Base-by-base conservation (phyloP, 2,888 invertebrate genomes). In the Idaea straminata region DNA sequence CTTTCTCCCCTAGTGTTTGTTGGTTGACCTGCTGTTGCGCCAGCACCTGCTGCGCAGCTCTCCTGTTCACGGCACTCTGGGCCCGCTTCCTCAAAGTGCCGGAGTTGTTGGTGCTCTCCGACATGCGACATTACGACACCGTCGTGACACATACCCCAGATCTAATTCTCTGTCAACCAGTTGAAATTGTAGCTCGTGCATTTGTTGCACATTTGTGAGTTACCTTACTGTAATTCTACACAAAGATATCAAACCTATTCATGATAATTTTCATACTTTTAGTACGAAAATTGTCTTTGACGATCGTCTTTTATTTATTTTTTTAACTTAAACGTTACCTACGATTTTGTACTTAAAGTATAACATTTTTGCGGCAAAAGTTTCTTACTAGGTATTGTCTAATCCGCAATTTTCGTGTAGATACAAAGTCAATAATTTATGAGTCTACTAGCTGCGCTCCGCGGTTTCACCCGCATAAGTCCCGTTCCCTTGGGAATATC, bases 11-110 rank as follows among this genome's bases (percentile, higher is more conserved):
- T 69, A 87, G 88, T 3, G 61, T 87, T 0, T 75, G 80, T 2
- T 92, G 92, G 91, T 34, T 85, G n/a, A 1, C 83, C 0, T 83
- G 86, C n/a, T 88, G 86, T 66, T 74, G 74, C 47, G 83, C 83
- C 0, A 88, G 89, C 73, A 85, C 89, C 1, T 81, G 82, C 64
- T 89, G 89, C 69, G 89, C 90, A 0, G 89, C 84, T 10, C 66
- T 83, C 64, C 82, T 91, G 15, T 89, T 87, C 78, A 79, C 81
- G 0, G 89, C 87, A 66, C 77, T 92, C 67, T 91, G 91, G 91
- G 79, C 80, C 58, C 83, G 91, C 7, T 91, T 89, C 77, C 71
- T 80, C 60, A 77, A 87, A 61, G 76, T 86, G 57, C 91, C 92
- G 0, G 87, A 88, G 5, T 66, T 92, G 66, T 75, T 92, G 13